Conservation (phyloP, 2,113 vertebrate genomes). For the Sinocyclocheilus anophthalmus region DNA sequence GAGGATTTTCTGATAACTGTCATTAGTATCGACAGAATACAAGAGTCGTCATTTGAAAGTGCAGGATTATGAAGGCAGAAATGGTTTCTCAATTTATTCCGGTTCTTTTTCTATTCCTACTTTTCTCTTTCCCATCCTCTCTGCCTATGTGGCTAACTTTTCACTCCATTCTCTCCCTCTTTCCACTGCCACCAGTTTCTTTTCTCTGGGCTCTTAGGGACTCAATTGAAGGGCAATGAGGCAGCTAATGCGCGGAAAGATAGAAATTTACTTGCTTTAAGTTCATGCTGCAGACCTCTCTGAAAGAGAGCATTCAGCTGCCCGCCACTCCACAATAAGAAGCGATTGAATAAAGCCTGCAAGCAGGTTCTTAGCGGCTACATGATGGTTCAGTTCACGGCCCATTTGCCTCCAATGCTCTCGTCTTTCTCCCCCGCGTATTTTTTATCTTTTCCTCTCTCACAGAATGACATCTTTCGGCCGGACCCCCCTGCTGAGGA, state of each 20-base stretch:
- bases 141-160: constrained; percentile 43
- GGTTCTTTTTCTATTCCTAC: background rate
- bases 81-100: constrained; percentile 2
- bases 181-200: constrained; percentile 56
- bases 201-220: constrained; percentile 89
- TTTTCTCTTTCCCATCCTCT: constrained; percentile 6
- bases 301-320: constrained; percentile 90
- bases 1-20: constrained; percentile 12
- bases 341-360: constrained; percentile 89
- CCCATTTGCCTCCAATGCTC: constrained; percentile 95
- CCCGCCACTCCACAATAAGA: constrained; percentile 87
- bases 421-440: constrained; percentile 30
- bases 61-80: background rate
- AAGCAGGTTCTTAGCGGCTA: constrained; percentile 88
- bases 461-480: constrained; percentile 75
- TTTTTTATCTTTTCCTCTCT: constrained; percentile 44
- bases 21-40: background rate
- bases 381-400: constrained; percentile 96
- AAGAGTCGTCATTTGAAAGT: constrained; percentile 23
- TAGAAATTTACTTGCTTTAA: constrained; percentile 99
- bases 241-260: constrained; percentile 98
- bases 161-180: constrained; percentile 33
- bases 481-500: constrained; percentile 86
- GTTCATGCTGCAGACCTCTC: constrained; percentile 88
- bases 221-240: constrained; percentile 98